Base-by-base conservation (phyloP, 2,797 vertebrate genomes). In the Pseudochromis fuscus region DNA sequence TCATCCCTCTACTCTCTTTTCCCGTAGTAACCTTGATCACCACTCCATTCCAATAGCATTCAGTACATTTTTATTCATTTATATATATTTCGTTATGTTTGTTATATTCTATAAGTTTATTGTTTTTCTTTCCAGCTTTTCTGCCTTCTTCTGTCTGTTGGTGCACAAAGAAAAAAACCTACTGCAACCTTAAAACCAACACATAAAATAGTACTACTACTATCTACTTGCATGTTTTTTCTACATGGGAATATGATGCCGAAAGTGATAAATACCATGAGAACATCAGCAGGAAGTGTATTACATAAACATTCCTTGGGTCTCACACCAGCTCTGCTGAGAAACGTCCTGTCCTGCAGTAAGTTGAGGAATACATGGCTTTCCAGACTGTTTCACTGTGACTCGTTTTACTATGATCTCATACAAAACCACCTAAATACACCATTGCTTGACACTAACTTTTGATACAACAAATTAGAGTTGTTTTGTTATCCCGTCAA, bases 281-380 rank as follows among this genome's bases (percentile, higher is more conserved):
- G 1, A 48, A 27, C 9, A 13, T 35, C 46, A 49, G 27, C 23
- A 70, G 72, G 78, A 88, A 63, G 35, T 67, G 38, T 56, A 74
- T 71, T 63, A 13, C 71, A n/a, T n/a, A 77, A 67, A 62, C 56
- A 76, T 82, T 86, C 67, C 52, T 81, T 44, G 55, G 57, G 59
- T 45, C 31, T 70, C 45, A 51, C n/a, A 48, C 65, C 35, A 80
- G 33, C 60, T 52, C 42, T 62, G 51, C 53, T 71, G 42, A 56
- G 21, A 49, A 70, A 68, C 72, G 30, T 77, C 56, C 67, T 60
- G 30, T 77, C 56, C 67, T 60, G 56, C 44, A 12, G 23, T 19
- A 45, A 51, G 63, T 27, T 38, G 19, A 64, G 19, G 7, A 42
- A 63, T 21, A 40, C 38, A 7, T 16, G 35, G 51, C 23, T 27